Evolutionary conservation across 2,888 invertebrate genomes (phyloP).

Genomic region (Globia sparganii): DNA sequence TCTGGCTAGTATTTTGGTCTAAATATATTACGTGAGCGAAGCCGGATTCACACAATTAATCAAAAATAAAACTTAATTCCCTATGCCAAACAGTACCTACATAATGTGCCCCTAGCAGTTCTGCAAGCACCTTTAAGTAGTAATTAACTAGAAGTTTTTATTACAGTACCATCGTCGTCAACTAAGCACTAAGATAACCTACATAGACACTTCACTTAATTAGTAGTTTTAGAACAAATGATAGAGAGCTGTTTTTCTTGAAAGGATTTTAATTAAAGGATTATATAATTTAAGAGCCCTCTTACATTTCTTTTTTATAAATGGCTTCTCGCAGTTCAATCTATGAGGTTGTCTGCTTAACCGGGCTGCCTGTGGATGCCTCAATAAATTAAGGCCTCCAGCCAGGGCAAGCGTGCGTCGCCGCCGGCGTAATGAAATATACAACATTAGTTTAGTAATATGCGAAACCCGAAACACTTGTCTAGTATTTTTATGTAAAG

Average conservation of each 20-base stretch:
- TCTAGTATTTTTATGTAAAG: too few species aligned
- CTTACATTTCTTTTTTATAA: too few species aligned
- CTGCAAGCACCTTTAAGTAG: not conserved
- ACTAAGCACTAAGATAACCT: slow-evolving; percentile 9
- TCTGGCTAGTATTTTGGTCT: not conserved
- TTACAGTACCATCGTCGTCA: not conserved
- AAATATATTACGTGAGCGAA: too few species aligned
- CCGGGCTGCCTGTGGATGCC: too few species aligned
- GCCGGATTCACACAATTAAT: not conserved
- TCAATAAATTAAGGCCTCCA: too few species aligned
- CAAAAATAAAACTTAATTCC: not conserved
- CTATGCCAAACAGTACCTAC: not conserved
- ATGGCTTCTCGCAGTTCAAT: too few species aligned
- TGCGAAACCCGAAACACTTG: too few species aligned
- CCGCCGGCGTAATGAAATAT: too few species aligned
- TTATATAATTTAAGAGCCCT: not conserved
- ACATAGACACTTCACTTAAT: slow-evolving; percentile 15
- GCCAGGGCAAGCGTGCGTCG: too few species aligned
- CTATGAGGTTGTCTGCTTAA: too few species aligned
- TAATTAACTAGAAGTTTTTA: slow-evolving; percentile 36
- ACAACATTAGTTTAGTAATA: too few species aligned
- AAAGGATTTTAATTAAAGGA: slow-evolving; percentile 19
- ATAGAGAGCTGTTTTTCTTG: slow-evolving; percentile 1
- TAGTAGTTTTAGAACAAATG: slow-evolving; percentile 29
- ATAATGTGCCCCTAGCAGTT: not conserved